Evolutionary conservation across 2,797 vertebrate species (phyloP), one percentile per base, ranked within the genome.

Genomic region (Salmo trutta): DNA sequence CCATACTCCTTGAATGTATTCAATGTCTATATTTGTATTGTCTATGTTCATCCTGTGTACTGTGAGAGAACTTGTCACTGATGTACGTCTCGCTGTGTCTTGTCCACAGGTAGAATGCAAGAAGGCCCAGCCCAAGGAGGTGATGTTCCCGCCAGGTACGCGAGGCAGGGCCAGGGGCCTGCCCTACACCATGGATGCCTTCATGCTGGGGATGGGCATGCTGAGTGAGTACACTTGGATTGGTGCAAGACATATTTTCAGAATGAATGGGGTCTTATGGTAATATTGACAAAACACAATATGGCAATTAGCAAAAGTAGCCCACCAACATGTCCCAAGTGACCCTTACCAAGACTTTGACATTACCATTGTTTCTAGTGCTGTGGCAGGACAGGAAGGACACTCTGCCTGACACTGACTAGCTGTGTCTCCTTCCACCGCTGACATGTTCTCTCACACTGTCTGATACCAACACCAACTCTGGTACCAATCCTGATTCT

Each of bases 131-230:
- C 96, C 96, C 81, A 97, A 96, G 90, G 96, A 97, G 93, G 96
- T 97, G 91, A 97, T 96, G 96, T 97, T 96, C 91, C 96, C 96
- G 74, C 96, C 96, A 77, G 96, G 96, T 90, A 96, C 96, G 29
- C 94, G 96, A 92, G 96, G 96, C 84, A 92, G 96, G 88, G 96
- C 96, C 76, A 94, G 96, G 83, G 95, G 95, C 52, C 90, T 97
- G 70, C 96, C 96, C 71, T 97, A 97, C 79, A 96, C 95, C 91
- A 96, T 97, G 96, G 96, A 97, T 76, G 96, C 96, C 7, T 96
- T 97, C 85, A 97, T 96, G 96, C 93, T 96, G 6, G 96, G 96
- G 84, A 97, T 97, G 96, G 96, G 96, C 82, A 96, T 97, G 96
- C 93, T 97, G 87, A 96, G 96, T 97, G 93, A 96, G 95, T 95